These are phyloP conservation scores for Dasypolia templi DNA, from an alignment of 2,888 invertebrate genomes.

Conservation along the genomic window DNA sequence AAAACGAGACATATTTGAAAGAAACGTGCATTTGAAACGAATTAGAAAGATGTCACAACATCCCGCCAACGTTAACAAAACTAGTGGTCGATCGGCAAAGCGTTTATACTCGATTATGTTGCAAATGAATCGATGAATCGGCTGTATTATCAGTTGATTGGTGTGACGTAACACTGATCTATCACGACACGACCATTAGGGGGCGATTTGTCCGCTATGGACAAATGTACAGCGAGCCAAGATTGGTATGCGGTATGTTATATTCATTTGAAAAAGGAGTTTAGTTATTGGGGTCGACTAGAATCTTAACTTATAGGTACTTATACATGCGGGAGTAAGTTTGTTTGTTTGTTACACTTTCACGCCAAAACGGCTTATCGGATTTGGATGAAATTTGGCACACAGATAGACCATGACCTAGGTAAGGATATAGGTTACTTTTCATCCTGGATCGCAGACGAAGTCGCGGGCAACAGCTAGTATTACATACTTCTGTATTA, in stretches of 20 bases:
- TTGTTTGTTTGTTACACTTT: too few relatives aligned
- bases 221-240: slow-evolving; percentile 49
- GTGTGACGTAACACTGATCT: slow-evolving; percentile 78
- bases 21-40: slow-evolving; percentile 34
- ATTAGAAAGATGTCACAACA: slow-evolving; percentile 57
- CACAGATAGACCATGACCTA: too few relatives aligned
- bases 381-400: too few relatives aligned
- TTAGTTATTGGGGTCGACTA: slow-evolving; percentile 27
- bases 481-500: background rate
- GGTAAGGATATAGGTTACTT: too few relatives aligned
- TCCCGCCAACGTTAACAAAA: slow-evolving; percentile 44
- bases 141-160: slow-evolving; percentile 69
- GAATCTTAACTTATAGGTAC: too few relatives aligned
- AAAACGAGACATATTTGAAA: slow-evolving; percentile 21
- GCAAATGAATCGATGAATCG: slow-evolving; percentile 76
- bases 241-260: slow-evolving; percentile 42
- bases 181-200: slow-evolving; percentile 78
- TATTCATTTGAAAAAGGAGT: slow-evolving; percentile 48
- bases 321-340: too few relatives aligned
- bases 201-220: slow-evolving; percentile 64
- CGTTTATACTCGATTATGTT: slow-evolving; percentile 73
- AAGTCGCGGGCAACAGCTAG: too few relatives aligned
- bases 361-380: too few relatives aligned
- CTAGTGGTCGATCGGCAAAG: slow-evolving; percentile 43
- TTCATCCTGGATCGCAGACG: too few relatives aligned